These are phyloP conservation scores for Hippocampus barbouri DNA, from an alignment of 2,113 vertebrate species.

Conservation along the genomic window DNA sequence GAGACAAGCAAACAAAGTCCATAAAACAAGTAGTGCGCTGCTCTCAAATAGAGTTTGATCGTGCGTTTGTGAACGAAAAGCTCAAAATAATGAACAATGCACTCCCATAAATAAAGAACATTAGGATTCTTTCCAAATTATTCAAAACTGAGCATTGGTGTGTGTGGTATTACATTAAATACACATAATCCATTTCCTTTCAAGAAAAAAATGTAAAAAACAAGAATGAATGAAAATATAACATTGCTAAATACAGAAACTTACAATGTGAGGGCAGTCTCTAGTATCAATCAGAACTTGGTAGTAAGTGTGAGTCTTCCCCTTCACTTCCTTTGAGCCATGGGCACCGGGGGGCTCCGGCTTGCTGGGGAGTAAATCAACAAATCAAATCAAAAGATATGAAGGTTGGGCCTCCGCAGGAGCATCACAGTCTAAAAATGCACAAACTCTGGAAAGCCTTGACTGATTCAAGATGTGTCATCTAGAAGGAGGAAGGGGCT, in stretches of 20 bases:
- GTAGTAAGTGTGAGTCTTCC: slow-evolving; percentile 96
- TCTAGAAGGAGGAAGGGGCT: too few relatives aligned
- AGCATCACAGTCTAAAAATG: neutral
- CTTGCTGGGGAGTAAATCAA: slow-evolving; percentile 53
- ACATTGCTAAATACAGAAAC: slow-evolving; percentile 38
- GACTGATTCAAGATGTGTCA: neutral
- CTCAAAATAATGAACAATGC: too few relatives aligned
- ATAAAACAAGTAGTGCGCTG: too few relatives aligned
- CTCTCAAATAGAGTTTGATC: too few relatives aligned
- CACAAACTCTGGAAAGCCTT: neutral
- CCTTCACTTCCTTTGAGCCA: slow-evolving; percentile 93
- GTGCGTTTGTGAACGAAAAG: too few relatives aligned
- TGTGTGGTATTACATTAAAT: too few relatives aligned
- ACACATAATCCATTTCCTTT: too few relatives aligned
- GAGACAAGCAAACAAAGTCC: neutral
- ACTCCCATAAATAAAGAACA: too few relatives aligned
- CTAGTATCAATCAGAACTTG: slow-evolving; percentile 94
- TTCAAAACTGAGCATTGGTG: too few relatives aligned
- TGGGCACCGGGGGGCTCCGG: slow-evolving; percentile 79
- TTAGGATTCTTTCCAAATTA: too few relatives aligned
- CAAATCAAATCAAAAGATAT: neutral
- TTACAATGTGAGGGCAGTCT: slow-evolving; percentile 95
- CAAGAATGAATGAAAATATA: neutral
- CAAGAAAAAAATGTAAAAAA: neutral
- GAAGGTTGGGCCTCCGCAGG: neutral